A percentile compares a stretch with the other conserved stretches of the same genome.
Conservation (phyloP, 1,140 invertebrate genomes). For the Diploscapter pachys region DNA sequence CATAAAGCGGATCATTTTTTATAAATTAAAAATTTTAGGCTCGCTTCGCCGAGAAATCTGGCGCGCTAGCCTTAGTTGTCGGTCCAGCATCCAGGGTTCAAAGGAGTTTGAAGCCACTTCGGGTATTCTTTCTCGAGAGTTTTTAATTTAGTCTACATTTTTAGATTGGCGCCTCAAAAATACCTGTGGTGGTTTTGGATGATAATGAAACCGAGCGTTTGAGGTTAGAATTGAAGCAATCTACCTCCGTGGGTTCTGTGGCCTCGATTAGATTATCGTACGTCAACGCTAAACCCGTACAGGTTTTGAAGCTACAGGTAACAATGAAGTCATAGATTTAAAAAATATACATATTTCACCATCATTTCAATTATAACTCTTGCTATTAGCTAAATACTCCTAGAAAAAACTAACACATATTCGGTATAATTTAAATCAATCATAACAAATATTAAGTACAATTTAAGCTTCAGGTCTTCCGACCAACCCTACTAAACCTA, state of each 20-base stretch:
- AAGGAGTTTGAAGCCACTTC: constrained; percentile 15
- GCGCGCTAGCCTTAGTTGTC: constrained; percentile 33
- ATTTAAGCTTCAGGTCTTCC: constrained; percentile 34
- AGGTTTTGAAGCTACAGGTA: constrained; percentile 35
- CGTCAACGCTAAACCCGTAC: constrained; percentile 15
- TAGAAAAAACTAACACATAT: too few relatives aligned
- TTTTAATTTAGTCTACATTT: not conserved
- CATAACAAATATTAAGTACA: not conserved
- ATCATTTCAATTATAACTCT: not conserved
- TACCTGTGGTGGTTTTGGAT: constrained; percentile 33
- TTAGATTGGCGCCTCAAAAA: constrained; percentile 26
- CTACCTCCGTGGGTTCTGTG: constrained; percentile 15
- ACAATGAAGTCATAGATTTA: not conserved
- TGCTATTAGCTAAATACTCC: not conserved
- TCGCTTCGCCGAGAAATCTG: constrained; percentile 38
- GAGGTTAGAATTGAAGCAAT: not conserved
- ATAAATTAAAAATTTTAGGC: constrained; percentile 15
- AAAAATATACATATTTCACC: not conserved
- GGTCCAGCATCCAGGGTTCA: constrained; percentile 26
- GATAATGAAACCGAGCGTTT: constrained; percentile 28
- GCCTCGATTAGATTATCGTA: constrained; percentile 16
- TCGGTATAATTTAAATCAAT: too few relatives aligned
- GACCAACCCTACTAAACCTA: constrained; percentile 33
- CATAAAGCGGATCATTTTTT: not conserved
- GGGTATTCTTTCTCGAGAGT: constrained; percentile 6